Percentiles rank a stretch among this genome's conserved stretches.
Conservation (phyloP, 2,888 invertebrate genomes). For the Sabellastarte sp. region DNA sequence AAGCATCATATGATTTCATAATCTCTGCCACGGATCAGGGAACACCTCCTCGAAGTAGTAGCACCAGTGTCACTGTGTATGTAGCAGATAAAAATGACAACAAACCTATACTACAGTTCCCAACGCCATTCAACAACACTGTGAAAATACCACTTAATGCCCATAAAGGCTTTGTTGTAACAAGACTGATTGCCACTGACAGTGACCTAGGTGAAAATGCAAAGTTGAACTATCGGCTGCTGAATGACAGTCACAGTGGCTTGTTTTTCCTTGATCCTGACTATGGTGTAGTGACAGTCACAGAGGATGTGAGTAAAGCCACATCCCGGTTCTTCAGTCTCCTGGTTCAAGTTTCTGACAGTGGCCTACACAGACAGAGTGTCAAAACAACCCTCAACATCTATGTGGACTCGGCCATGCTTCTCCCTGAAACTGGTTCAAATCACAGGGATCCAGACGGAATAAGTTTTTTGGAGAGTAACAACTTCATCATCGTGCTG, state of each 20-base stretch:
- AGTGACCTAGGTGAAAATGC: slow-evolving; percentile 18
- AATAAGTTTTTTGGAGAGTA: slow-evolving; percentile 2
- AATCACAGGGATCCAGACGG: neutral
- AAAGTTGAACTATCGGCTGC: slow-evolving; percentile 3
- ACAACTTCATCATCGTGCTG: slow-evolving; percentile 17
- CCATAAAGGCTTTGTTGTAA: slow-evolving; percentile 13
- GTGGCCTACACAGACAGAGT: neutral
- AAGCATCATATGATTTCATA: slow-evolving; percentile 17
- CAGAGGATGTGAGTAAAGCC: neutral
- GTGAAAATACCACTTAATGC: slow-evolving; percentile 10
- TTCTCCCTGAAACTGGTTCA: neutral
- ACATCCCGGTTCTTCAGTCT: neutral
- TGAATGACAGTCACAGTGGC: neutral
- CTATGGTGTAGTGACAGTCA: neutral
- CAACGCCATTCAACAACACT: slow-evolving; percentile 23
- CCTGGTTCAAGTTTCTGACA: neutral
- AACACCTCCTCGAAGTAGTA: slow-evolving; percentile 16
- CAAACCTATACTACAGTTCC: slow-evolving; percentile 23
- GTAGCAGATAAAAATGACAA: slow-evolving; percentile 31
- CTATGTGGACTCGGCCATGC: neutral
- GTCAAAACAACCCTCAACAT: neutral
- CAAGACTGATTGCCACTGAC: slow-evolving; percentile 10
- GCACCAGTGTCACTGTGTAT: slow-evolving; percentile 24
- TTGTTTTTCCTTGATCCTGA: neutral
- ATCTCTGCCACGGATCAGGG: slow-evolving; percentile 20